Base-by-base conservation (phyloP, 2,797 vertebrate genomes). In the Denticeps clupeoides region DNA sequence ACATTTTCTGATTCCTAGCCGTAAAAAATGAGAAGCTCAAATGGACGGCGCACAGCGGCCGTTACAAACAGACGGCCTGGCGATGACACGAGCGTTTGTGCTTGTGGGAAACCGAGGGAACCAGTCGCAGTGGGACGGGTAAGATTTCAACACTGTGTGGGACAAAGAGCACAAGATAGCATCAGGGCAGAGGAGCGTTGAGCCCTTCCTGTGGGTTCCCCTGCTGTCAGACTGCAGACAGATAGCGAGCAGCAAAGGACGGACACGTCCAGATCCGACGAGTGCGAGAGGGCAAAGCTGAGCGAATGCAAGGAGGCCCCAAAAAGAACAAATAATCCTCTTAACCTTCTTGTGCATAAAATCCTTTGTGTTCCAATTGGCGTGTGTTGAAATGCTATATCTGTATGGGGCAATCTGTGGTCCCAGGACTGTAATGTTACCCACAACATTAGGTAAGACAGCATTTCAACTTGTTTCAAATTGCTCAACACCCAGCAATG, bases 171-270 rank as follows among this genome's bases (percentile, higher is more conserved):
- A 51, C 69, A 58, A 78, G 82, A 84, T 84, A 68, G 62, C 72
- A 83, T 86, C 81, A 78, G 78, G 59, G 55, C 54, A 63, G 45
- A 1, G 69, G 68, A 71, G 66, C 77, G 78, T 65, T 74, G 70
- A 62, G 63, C 77, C 58, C 76, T 86, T 86, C 81, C 83, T 86
- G 83, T 86, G 80, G 79, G 77, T 71, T 68, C 65, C 69, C 75
- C 74, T 74, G 72, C 49, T 71, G 56, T 29, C 68, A 38, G 25
- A 47, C 43, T 42, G 24, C 43, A 53, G 24, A 32, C 49, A 59
- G 57, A 58, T 65, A 65, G 56, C 12, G 18, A 41, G 28, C 28
- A 51, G 45, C 54, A 58, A 56, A 47, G 45, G 49, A 56, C 44
- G 58, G 18, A 13, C 19, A 24, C 21, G 45, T 16, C 21, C 16